These are phyloP conservation scores for Liopterus haemorrhoidalis DNA, from an alignment of 2,888 invertebrate genomes.

Conservation along the genomic window DNA sequence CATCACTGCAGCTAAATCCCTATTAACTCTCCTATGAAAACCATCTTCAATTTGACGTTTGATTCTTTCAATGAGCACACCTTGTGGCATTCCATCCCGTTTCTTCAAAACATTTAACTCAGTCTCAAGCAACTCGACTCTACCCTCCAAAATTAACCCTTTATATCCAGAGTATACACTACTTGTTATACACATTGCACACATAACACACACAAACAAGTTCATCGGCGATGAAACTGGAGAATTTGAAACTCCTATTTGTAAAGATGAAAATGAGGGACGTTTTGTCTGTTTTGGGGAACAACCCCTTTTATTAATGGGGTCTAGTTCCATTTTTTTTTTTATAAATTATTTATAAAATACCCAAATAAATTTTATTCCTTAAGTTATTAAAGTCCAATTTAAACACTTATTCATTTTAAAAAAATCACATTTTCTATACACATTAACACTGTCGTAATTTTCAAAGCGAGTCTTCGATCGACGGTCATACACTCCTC, in stretches of 20 bases:
- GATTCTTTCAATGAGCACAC: constrained; percentile 52
- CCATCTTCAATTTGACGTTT: constrained; percentile 50
- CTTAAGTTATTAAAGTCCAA: no score
- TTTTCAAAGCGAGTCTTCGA: no score
- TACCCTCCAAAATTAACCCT: constrained; percentile 51
- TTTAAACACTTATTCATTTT: no score
- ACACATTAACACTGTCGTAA: no score
- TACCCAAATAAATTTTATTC: no score
- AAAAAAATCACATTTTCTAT: no score
- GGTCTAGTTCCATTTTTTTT: no score
- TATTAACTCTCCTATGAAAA: constrained; percentile 42
- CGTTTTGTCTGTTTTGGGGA: no score
- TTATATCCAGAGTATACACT: constrained; percentile 57
- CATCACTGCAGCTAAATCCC: constrained; percentile 38
- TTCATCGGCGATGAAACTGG: constrained; percentile 31
- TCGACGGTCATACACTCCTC: no score
- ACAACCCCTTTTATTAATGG: no score
- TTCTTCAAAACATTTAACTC: constrained; percentile 53
- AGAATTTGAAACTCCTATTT: constrained; percentile 3
- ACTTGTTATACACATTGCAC: constrained; percentile 57
- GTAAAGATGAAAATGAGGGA: constrained; percentile 8
- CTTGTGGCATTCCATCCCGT: constrained; percentile 44
- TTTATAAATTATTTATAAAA: no score
- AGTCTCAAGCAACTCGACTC: constrained; percentile 52
- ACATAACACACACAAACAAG: constrained; percentile 57